Conservation (phyloP, 2,797 vertebrate genomes). For the Discoglossus pictus region DNA sequence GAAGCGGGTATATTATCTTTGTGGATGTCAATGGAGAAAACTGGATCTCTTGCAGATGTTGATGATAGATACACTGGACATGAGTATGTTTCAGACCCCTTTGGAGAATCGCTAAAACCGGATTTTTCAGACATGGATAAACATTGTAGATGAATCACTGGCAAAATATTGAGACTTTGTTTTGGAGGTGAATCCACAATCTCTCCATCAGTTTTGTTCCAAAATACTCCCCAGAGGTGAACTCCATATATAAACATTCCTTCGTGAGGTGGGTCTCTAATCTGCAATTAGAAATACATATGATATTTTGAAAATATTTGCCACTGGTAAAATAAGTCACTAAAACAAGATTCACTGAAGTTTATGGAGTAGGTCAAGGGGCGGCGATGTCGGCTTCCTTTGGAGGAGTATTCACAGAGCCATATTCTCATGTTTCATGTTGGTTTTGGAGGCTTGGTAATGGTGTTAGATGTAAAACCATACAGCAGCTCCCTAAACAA, state of each 20-base stretch:
- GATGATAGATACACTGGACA: conserved; percentile 45
- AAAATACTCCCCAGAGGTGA: conserved; percentile 46
- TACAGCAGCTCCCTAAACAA: no score
- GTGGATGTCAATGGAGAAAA: conserved; percentile 35
- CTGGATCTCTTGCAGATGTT: conserved; percentile 20
- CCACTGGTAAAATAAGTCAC: no score
- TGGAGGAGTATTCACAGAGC: no score
- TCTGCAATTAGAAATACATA: conserved; percentile 21
- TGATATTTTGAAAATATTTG: not conserved
- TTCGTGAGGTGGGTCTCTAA: conserved; percentile 49
- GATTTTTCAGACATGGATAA: conserved; percentile 39
- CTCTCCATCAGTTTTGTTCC: conserved; percentile 50
- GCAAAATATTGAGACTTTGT: conserved; percentile 27
- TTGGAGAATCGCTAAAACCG: conserved; percentile 9
- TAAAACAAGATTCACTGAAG: no score
- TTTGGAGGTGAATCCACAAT: conserved; percentile 43
- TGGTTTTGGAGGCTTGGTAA: no score
- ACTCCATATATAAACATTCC: conserved; percentile 50
- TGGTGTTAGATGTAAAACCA: no score
- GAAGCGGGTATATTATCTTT: conserved; percentile 46
- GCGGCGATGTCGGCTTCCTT: no score
- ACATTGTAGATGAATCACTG: conserved; percentile 45
- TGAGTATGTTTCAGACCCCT: conserved; percentile 20
- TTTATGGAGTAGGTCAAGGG: no score
- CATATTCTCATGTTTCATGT: no score